Base-by-base conservation (phyloP, 2,888 invertebrate genomes). In the Rhagium mordax region DNA sequence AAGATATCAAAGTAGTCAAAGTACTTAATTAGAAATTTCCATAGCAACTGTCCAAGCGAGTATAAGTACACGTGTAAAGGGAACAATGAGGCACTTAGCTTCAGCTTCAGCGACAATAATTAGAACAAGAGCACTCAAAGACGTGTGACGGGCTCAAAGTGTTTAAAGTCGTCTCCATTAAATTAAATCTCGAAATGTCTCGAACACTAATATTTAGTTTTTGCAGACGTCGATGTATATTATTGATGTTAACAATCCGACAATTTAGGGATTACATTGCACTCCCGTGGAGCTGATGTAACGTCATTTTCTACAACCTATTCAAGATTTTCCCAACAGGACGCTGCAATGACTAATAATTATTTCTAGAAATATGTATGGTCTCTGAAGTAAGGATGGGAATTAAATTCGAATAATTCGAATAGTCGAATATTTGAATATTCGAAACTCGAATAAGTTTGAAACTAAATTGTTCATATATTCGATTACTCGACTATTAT, bases 1-100 rank as follows among this genome's bases (percentile, higher is more conserved):
- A 53, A 53, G 57, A 67, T 57, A 33, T 67, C 67, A 57, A 41
- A 55, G 65, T 41, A 65, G 33, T 29, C 53, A 27, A 53, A 53
- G 57, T 57, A 67, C 57, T 64, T 71, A 74, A 74, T 74, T 74
- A 71, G 74, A 53, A 64, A 74, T 74, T 71, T 67, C 74, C 71
- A 74, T 74, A 69, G 74, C 71, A 74, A 74, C 74, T 57, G 67
- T 68, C 74, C 71, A 53, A 55, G 66, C 57, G 69, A 66, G 62
- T 70, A 74, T 60, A 47, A 16, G 20, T 67, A 47, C 57, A 66
- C 66, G 41, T 20, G 66, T 57, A 57, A 53, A 67, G 67, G 55
- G 55, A 67, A 47, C 51, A 57, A 67, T 57, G 67, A 47, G 55
- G 47, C 67, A 67, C 47, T 67, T 57, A 57, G 67, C 57, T 57